Base-by-base conservation (phyloP, 2,888 invertebrate genomes). In the Spicauda simplicius region DNA sequence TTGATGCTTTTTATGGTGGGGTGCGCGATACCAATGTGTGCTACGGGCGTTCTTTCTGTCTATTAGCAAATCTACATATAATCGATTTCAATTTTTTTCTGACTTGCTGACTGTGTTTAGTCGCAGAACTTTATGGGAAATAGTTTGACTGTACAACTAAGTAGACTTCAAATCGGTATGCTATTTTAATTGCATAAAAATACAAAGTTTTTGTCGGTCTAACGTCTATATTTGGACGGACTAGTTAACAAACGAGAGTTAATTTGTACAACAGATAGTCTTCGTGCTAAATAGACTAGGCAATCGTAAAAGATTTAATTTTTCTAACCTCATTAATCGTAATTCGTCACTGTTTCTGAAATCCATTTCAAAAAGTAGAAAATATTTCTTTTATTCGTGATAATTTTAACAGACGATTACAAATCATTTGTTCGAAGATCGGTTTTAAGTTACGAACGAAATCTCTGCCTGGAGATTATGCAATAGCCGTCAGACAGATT, bases 401-500 rank as follows among this genome's bases (percentile, higher is more conserved):
- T 55, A 55, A 54, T 41, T 6, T 66, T 55, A 66, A 60, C 48
- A 66, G 50, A 30, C 37, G 60, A 59, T 66, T 61, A 45, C 65
- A 48, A 66, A 66, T 59, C 7, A 48, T 66, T 52, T 41, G 54
- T 33, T 55, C 48, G 48, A 60, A 60, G 54, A 66, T 66, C 33
- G 48, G 12, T 60, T 45, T 48, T 48, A 59, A 66, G 55, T 60
- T 66, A 55, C 54, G 33, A 48, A 59, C 54, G 59, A 54, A 41
- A 60, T 66, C 65, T 60, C 65, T 14, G 61, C 67, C 52, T 69
- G 41, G 25, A 14, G 52, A 71, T 74, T 73, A 73, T 72, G 71
- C 72, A 72, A 74, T 70, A 68, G 63, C 71, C 55, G 50, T 55
- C 62, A 65, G 59, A 69, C 68, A 68, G 67, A 69, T 71, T n/a